phyloP scores from a whole-genome alignment of 2,797 vertebrate genomes.

The Sardinella longiceps region DNA sequence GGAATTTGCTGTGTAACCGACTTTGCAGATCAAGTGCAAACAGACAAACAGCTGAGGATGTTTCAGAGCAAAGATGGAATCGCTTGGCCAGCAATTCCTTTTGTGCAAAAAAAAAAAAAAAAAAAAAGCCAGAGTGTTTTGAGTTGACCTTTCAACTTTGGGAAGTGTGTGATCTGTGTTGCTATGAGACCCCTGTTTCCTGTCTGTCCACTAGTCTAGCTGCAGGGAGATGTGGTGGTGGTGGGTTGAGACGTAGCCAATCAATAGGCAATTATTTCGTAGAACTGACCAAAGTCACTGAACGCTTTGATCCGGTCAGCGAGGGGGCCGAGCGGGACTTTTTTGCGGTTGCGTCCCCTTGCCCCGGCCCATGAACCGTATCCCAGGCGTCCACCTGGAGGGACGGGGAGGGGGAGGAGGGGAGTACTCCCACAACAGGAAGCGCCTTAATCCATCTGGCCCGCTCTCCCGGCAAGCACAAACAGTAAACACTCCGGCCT shows the following conservation, averaged over 20 bases:
- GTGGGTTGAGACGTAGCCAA: conserved; percentile 44
- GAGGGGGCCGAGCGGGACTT: conserved; percentile 62
- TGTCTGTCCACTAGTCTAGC: conserved; percentile 13
- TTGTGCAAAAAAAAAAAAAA: too few species aligned
- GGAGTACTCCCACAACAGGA: conserved; percentile 56
- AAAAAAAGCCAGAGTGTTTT: conserved; percentile 43
- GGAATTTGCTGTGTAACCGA: background rate
- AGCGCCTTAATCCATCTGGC: conserved; percentile 65
- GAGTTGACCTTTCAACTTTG: conserved; percentile 51
- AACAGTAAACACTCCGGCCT: conserved; percentile 70
- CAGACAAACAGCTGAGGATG: background rate
- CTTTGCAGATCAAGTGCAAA: background rate
- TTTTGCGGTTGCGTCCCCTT: conserved; percentile 65
- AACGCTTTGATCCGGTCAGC: conserved; percentile 81
- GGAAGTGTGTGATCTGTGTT: conserved; percentile 48
- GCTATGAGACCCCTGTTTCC: conserved; percentile 55
- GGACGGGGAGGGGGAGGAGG: too few species aligned
- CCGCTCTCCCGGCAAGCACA: conserved; percentile 54
- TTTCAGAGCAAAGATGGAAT: background rate
- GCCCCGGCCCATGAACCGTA: conserved; percentile 72
- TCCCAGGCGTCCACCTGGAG: conserved; percentile 73
- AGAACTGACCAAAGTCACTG: conserved; percentile 78
- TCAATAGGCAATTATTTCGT: conserved; percentile 86
- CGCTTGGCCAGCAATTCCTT: too few species aligned
- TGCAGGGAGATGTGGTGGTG: background rate